Conservation (phyloP, 1,140 invertebrate genomes). For the Sesamia nonagrioides region DNA sequence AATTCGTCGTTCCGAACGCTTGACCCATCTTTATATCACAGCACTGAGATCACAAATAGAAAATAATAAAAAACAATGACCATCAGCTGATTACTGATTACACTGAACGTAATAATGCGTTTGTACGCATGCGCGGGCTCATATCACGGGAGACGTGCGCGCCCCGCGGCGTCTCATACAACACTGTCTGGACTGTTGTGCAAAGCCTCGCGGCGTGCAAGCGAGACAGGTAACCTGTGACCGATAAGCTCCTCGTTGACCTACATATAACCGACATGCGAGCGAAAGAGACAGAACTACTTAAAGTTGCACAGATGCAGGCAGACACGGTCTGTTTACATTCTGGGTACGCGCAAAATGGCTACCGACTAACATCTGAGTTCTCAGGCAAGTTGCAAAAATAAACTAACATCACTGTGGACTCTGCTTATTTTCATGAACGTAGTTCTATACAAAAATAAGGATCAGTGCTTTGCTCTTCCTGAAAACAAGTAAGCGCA, state of each 20-base stretch:
- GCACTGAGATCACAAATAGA: conserved; percentile 63
- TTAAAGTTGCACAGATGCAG: conserved; percentile 44
- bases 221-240: conserved; percentile 59
- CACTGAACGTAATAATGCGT: conserved; percentile 36
- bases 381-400: conserved; percentile 43
- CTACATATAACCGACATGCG: conserved; percentile 57
- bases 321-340: conserved; percentile 56
- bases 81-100: conserved; percentile 77
- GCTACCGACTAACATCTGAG: conserved; percentile 43
- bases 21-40: conserved; percentile 76
- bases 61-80: conserved; percentile 52
- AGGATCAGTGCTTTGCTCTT: background rate
- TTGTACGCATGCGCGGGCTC: conserved; percentile 67
- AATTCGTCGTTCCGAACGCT: conserved; percentile 78
- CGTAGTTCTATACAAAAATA: background rate
- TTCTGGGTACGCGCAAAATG: conserved; percentile 49
- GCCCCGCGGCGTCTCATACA: conserved; percentile 58
- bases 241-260: conserved; percentile 71
- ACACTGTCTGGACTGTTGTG: conserved; percentile 57
- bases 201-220: conserved; percentile 29
- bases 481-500: background rate
- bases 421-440: conserved; percentile 25
- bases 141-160: conserved; percentile 62
- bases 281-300: conserved; percentile 27
- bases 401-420: conserved; percentile 26